Evolutionary conservation across 2,113 vertebrate genomes (phyloP).

Genomic region (Lipotes vexillifer): DNA sequence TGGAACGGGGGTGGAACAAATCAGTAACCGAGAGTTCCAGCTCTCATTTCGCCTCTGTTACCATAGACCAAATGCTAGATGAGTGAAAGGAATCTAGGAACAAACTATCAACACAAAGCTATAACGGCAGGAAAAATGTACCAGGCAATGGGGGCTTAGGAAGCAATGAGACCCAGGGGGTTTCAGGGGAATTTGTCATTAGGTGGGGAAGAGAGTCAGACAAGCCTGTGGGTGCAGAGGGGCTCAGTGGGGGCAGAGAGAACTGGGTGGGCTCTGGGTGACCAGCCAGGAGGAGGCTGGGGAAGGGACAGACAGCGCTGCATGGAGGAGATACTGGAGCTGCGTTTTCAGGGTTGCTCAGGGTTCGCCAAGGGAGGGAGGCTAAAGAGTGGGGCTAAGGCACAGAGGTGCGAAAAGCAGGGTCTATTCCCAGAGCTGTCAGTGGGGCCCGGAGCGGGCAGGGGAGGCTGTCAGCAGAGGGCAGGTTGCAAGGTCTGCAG

Average conservation of each 20-base stretch:
- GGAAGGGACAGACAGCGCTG: not conserved
- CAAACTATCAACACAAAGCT: not conserved
- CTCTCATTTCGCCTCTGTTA: not conserved
- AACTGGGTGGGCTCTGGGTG: rapidly evolving
- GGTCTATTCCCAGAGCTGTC: not conserved
- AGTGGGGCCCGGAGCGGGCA: rapidly evolving
- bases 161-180: not conserved
- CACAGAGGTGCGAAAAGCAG: too few species aligned
- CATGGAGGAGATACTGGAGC: not conserved
- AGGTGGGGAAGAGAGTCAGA: not conserved
- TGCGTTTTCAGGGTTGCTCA: not conserved
- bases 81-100: not conserved
- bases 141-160: too few species aligned
- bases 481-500: too few species aligned
- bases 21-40: too few species aligned
- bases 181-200: not conserved
- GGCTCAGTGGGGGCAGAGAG: not conserved
- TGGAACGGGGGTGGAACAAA: too few species aligned
- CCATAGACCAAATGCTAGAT: not conserved
- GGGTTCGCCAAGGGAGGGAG: not conserved
- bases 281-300: rapidly evolving
- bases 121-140: not conserved
- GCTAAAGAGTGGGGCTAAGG: not conserved
- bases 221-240: not conserved
- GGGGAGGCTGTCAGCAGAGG: not conserved